Percentiles rank a stretch among this genome's conserved stretches.
Evolutionary conservation across 2,113 vertebrate genomes (phyloP).

Genomic region (Petroica traversi): DNA sequence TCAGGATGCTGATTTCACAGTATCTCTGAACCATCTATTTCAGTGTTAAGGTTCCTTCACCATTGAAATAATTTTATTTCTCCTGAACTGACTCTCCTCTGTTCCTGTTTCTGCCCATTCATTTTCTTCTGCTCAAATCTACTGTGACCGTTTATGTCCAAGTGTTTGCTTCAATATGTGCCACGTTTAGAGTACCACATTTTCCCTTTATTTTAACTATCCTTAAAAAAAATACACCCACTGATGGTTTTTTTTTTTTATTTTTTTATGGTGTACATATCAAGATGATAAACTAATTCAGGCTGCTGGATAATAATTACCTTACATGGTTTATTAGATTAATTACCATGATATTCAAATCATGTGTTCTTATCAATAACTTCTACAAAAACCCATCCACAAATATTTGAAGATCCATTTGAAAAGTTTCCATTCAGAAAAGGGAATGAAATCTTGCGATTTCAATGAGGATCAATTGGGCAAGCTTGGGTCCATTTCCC

Average conservation of each 20-base stretch:
- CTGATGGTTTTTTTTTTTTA: neutral
- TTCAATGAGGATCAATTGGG: neutral
- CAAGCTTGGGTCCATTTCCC: neutral
- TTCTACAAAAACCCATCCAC: neutral
- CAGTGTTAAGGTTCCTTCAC: neutral
- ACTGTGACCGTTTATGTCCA: neutral
- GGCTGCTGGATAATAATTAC: neutral
- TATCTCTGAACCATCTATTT: neutral
- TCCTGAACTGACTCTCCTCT: neutral
- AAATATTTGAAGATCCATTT: neutral
- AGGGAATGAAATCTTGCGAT: accelerated
- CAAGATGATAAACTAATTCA: neutral
- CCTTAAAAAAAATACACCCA: neutral
- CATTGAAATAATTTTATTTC: neutral
- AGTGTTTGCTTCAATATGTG: neutral
- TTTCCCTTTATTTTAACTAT: neutral
- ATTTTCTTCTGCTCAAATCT: neutral
- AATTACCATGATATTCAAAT: neutral
- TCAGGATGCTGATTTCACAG: neutral
- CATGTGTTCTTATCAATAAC: neutral
- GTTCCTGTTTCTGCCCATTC: neutral
- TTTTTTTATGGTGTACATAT: neutral
- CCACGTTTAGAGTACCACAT: neutral
- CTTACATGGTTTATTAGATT: neutral
- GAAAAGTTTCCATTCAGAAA: neutral